Evolutionary conservation across 2,113 vertebrate species (phyloP), one percentile per base, ranked within the genome.

Genomic region (Pterocles gutturalis): DNA sequence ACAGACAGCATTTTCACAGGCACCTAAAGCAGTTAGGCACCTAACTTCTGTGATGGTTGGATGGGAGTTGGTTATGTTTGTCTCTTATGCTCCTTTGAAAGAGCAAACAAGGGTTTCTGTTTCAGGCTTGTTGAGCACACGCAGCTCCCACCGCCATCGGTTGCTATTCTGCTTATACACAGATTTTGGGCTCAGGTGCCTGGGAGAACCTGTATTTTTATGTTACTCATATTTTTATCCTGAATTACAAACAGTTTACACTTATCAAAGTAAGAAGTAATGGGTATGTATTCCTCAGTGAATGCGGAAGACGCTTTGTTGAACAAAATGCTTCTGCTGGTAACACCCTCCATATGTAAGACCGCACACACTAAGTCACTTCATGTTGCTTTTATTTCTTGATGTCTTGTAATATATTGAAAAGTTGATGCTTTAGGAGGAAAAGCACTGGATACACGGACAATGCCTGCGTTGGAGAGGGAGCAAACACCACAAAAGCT

Each of bases 71-170:
- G 45, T 79, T 89, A 33, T 65, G 89, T 94, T 92, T 93, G 13
- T 90, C 38, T 80, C 70, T 66, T 67, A 70, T 1, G 4, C 24
- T 48, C 83, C 48, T 94, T 65, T 89, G 81, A 65, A 89, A 93
- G 33, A 41, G 48, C n/a, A 76, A 79, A 25, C 10, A 57, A 54
- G 14, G 11, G 18, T n/a, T 87, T 92, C n/a, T 92, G 31, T 83
- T 84, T 61, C 53, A 70, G 43, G 18, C 49, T 79, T 69, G 26
- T 38, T 87, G 48, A 87, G 38, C 36, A 6, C 17, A 34, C 9
- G 5, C 34, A 65, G 33, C 77, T 79, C 58, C 34, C 1, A 0
- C 26, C 91, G 60, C 71, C 34, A 3, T 54, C 0, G 0, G 16
- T 75, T 6, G 0, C 51, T 83, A 1, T 48, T 83, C 58, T 64